Percentiles rank a stretch among this genome's conserved stretches.
These are phyloP conservation scores for Apis dorsata DNA, from an alignment of 1,140 invertebrate species.

Conservation along the genomic window DNA sequence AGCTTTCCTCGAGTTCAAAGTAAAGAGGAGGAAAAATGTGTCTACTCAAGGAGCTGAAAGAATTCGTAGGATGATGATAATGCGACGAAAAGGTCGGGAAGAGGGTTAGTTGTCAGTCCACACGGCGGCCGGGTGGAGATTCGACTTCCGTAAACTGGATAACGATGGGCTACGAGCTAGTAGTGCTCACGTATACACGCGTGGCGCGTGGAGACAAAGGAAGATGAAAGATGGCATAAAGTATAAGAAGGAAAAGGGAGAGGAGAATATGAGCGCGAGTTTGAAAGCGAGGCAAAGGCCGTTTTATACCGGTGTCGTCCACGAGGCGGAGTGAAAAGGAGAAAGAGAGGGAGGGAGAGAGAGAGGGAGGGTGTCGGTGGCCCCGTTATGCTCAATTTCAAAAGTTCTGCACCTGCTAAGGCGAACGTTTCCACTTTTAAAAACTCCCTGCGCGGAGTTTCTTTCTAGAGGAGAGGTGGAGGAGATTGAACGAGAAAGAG, in stretches of 20 bases:
- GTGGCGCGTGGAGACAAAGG: conserved; percentile 22
- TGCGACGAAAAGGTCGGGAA: background rate
- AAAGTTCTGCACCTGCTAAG: conserved; percentile 20
- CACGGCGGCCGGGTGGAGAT: background rate
- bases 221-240: background rate
- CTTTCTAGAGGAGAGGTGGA: conserved; percentile 7
- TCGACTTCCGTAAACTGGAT: background rate
- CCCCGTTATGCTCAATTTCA: conserved; percentile 42
- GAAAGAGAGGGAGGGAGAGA: background rate
- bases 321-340: background rate
- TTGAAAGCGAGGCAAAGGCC: conserved; percentile 38
- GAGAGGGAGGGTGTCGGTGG: background rate
- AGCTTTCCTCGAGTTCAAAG: background rate
- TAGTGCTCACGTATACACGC: too few relatives aligned
- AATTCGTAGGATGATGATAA: conserved; percentile 15
- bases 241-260: background rate
- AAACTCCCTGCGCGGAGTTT: conserved; percentile 11
- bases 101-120: too few relatives aligned
- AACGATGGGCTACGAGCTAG: background rate
- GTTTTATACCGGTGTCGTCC: conserved; percentile 38
- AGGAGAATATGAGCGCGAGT: background rate
- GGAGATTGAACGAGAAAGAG: conserved; percentile 27
- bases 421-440: conserved; percentile 23
- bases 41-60: background rate
- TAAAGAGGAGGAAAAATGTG: background rate